Percentiles rank a stretch among this genome's conserved stretches.
phyloP scores from a whole-genome alignment of 2,888 invertebrate genomes.

The Andrena bicolor region DNA sequence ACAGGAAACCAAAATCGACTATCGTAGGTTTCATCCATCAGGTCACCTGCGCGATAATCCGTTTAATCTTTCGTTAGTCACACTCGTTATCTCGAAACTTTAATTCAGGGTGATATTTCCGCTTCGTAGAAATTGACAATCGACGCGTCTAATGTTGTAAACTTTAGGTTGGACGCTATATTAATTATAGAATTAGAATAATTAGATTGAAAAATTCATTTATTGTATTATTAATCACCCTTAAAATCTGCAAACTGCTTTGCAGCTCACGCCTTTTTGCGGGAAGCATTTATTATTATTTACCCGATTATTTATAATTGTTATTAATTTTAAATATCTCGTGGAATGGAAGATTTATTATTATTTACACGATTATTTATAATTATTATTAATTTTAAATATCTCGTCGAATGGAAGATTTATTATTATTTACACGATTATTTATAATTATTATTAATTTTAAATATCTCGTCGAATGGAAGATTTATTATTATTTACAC shows the following conservation, averaged over 20 bases:
- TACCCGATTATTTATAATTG: neutral
- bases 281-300: neutral
- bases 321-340: neutral
- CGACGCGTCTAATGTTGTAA: neutral
- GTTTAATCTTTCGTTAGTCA: constrained; percentile 38
- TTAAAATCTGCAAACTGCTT: too few species aligned
- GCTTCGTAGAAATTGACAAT: neutral
- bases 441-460: neutral
- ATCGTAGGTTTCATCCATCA: neutral
- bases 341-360: neutral
- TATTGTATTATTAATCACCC: too few species aligned
- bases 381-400: neutral
- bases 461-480: neutral
- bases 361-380: neutral
- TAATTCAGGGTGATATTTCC: neutral
- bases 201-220: too few species aligned
- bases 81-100: constrained; percentile 11
- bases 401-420: neutral
- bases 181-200: too few species aligned
- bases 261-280: too few species aligned
- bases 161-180: neutral
- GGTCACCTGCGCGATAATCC: neutral
- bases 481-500: neutral
- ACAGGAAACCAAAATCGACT: neutral
- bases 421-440: neutral